Percentiles rank a stretch among this genome's conserved stretches.
Evolutionary conservation across 2,113 vertebrate species (phyloP).

Genomic region (Edolisoma coerulescens): DNA sequence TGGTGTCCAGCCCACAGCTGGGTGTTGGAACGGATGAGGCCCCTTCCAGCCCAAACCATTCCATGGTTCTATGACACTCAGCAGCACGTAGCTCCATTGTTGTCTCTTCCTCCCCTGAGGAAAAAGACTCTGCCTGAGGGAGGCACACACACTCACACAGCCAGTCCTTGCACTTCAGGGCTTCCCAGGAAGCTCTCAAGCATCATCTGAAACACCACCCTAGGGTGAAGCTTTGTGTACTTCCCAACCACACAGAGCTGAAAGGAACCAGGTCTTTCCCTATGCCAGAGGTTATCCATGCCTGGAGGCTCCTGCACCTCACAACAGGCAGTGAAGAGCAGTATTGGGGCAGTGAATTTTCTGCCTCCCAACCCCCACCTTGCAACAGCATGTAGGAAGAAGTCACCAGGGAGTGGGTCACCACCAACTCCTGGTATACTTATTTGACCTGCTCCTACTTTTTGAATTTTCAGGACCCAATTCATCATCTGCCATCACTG

Average conservation of each 20-base stretch:
- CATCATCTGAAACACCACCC: rapidly evolving
- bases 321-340: rapidly evolving
- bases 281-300: rapidly evolving
- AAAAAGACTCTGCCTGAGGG: rapidly evolving
- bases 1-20: neutral
- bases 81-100: rapidly evolving
- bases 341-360: rapidly evolving
- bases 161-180: neutral
- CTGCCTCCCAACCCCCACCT: neutral
- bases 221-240: rapidly evolving
- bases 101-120: rapidly evolving
- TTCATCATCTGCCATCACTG: neutral
- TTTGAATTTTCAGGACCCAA: neutral
- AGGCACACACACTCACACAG: neutral
- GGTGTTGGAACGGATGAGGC: neutral
- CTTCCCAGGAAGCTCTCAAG: neutral
- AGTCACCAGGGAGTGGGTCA: neutral
- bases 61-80: neutral
- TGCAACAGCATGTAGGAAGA: rapidly evolving
- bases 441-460: rapidly evolving
- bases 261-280: neutral
- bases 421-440: neutral
- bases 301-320: neutral
- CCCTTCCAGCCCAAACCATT: neutral
- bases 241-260: rapidly evolving